Base-by-base conservation (phyloP, 2,888 invertebrate genomes). In the Apamea monoglypha region DNA sequence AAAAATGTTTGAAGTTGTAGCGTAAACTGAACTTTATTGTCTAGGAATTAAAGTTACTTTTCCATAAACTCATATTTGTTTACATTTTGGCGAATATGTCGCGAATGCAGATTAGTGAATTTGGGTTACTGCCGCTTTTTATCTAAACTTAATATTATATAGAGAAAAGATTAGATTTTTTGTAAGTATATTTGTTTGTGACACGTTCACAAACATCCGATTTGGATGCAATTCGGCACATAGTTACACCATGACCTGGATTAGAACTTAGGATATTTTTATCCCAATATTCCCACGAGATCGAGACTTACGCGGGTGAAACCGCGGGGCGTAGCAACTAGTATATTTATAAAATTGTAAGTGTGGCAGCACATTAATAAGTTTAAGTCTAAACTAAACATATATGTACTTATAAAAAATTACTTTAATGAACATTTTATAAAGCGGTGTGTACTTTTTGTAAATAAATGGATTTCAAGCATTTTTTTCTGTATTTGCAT, bases 381-480 rank as follows among this genome's bases (percentile, higher is more conserved):
- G 5, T 36, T 18, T 79, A 64, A 70, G 32, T 18, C 18, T 70
- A 61, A 61, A 18, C 18, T 47, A 29, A 3, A 47, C 7, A 12
- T 18, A 59, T 21, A 21, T 32, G 32, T 40, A 40, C 1, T 1
- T 29, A 56, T 40, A 32, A 32, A 32, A 76, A 56, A 50, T 10
- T n/a, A 64, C 21, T 18, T 44, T 63, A 18, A 40, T 61, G 6
- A 29, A 59, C 18, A 50, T 73, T 78, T 68, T 82, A 10, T 80
- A 83, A 69, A 47, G 36, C 25, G 50, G 47, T 59, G 50, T 74
- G 44, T 40, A 83, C 8, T 61, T 78, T 79, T 86, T 85, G 80
- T 85, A 80, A 85, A 83, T 85, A 83, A 76, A 86, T 72, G 0
- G n/a, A 64, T 84, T 79, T 72, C 32, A 63, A 76, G 56, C 14